phyloP scores from a whole-genome alignment of 2,113 vertebrate species.

The Anoura caudifer region DNA sequence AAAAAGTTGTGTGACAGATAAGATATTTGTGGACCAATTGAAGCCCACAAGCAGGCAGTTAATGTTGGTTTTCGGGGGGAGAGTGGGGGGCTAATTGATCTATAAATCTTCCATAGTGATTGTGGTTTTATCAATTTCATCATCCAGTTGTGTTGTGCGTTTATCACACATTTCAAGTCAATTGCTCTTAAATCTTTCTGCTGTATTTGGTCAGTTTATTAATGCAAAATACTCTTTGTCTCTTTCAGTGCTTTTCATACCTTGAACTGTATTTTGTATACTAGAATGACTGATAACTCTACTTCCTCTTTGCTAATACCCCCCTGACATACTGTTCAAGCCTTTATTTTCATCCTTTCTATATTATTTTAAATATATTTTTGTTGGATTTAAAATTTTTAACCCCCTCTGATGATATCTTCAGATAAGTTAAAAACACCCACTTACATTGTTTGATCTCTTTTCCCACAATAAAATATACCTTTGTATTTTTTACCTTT shows the following conservation, averaged over 20 bases:
- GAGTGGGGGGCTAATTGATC: neutral
- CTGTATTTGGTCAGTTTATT: neutral
- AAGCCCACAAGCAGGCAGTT: neutral
- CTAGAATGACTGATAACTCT: too few relatives aligned
- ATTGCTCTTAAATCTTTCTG: neutral
- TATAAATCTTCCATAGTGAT: neutral
- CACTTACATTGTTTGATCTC: too few relatives aligned
- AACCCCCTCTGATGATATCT: too few relatives aligned
- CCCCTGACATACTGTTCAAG: too few relatives aligned
- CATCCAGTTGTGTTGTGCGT: neutral
- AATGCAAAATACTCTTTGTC: neutral
- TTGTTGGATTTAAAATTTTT: too few relatives aligned
- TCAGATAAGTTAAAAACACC: too few relatives aligned
- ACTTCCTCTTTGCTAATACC: too few relatives aligned
- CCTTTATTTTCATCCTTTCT: too few relatives aligned
- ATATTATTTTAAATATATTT: too few relatives aligned
- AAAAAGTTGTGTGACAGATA: neutral
- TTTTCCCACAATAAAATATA: too few relatives aligned
- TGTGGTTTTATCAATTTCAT: neutral
- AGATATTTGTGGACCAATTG: neutral
- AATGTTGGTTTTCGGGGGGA: neutral
- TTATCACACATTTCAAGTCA: neutral
- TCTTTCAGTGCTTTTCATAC: neutral
- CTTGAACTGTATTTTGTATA: too few relatives aligned
- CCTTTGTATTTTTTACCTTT: too few relatives aligned